Conservation (phyloP, 2,797 vertebrate species). For the Poecile montanus region DNA sequence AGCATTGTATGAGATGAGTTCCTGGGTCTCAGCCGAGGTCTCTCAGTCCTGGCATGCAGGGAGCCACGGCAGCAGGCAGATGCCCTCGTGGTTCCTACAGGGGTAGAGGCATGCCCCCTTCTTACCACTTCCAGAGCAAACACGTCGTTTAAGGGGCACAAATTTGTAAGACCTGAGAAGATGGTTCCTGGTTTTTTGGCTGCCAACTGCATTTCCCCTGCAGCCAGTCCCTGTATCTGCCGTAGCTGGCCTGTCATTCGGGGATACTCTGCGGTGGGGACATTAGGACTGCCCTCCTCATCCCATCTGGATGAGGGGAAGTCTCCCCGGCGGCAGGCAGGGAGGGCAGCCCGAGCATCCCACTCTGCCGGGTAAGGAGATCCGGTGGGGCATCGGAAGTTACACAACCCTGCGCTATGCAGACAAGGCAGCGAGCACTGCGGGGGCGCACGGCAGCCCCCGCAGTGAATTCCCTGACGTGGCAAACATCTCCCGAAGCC, state of each 20-base stretch:
- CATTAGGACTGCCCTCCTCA: neutral
- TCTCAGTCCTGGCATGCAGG: neutral
- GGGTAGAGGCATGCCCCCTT: neutral
- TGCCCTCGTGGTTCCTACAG: rapidly evolving
- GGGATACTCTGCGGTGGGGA: neutral
- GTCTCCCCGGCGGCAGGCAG: neutral
- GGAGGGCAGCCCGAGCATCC: neutral
- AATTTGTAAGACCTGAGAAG: neutral
- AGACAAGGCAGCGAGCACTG: neutral
- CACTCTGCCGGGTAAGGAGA: slow-evolving; percentile 13
- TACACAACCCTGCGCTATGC: slow-evolving; percentile 46
- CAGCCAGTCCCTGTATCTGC: neutral
- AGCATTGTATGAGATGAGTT: neutral
- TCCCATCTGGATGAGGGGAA: neutral
- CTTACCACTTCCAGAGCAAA: neutral
- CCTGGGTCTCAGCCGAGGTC: neutral
- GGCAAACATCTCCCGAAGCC: slow-evolving; percentile 63
- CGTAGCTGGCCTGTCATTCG: rapidly evolving
- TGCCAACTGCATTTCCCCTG: neutral
- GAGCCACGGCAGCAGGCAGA: neutral
- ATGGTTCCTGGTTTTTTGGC: rapidly evolving
- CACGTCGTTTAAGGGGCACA: neutral
- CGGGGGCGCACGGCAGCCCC: slow-evolving; percentile 6
- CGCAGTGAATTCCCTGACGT: slow-evolving; percentile 68
- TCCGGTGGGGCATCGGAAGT: slow-evolving; percentile 31